A percentile compares a stretch with the other conserved stretches of the same genome.
Conservation (phyloP, 30 jellyfish, hydroid and myxozoan species). For the Aurelia aurita region DNA sequence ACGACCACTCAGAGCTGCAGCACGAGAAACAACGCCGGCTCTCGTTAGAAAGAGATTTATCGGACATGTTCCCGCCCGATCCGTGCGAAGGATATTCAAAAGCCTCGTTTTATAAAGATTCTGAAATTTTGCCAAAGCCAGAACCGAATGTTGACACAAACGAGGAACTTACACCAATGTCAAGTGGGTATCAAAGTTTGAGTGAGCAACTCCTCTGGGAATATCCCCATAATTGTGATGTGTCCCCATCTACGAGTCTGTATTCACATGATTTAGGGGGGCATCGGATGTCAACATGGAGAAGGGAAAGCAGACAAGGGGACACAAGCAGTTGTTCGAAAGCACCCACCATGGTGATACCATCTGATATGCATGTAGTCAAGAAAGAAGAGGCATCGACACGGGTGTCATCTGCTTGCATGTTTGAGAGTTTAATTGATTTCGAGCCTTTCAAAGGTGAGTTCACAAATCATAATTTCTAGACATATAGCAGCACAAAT, state of each 20-base stretch:
- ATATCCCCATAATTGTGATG: conserved; percentile 74
- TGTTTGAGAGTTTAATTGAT: conserved; percentile 86
- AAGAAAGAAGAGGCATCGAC: conserved; percentile 7
- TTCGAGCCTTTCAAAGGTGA: conserved; percentile 87
- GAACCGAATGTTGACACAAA: conserved; percentile 21
- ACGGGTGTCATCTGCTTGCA: conserved; percentile 63
- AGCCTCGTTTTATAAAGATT: conserved; percentile 49
- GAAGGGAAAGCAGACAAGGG: conserved; percentile 45
- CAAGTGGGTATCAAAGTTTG: conserved; percentile 46
- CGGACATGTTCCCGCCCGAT: conserved; percentile 60
- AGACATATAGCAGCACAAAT: not conserved
- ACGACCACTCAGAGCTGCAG: not conserved
- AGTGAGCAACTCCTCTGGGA: conserved; percentile 82
- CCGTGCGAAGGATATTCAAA: conserved; percentile 43
- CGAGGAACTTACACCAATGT: conserved; percentile 39
- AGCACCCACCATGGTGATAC: conserved; percentile 1
- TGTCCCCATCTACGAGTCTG: conserved; percentile 83
- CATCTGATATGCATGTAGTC: conserved; percentile 32
- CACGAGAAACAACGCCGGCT: conserved; percentile 45
- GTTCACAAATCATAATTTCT: conserved; percentile 56
- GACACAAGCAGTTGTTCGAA: conserved; percentile 12
- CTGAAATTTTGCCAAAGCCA: conserved; percentile 31
- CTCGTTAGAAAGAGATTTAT: conserved; percentile 50
- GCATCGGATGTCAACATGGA: conserved; percentile 49
- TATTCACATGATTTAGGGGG: conserved; percentile 61